These are phyloP conservation scores for Heliconius melpomene DNA, from an alignment of 1,140 invertebrate genomes.

Conservation along the genomic window DNA sequence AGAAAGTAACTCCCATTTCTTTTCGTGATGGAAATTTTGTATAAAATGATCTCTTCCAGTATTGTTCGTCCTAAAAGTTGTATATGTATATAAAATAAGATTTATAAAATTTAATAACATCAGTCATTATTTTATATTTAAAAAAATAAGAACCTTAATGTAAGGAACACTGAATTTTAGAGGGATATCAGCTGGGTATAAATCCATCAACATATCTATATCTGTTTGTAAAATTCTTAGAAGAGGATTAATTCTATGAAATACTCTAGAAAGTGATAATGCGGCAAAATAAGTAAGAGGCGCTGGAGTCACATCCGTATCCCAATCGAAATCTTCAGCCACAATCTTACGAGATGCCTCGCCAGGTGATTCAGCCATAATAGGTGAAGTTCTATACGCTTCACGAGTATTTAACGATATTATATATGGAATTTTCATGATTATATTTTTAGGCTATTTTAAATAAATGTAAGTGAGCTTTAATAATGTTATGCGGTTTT, in stretches of 20 bases:
- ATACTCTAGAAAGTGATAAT: conserved; percentile 58
- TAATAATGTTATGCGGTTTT: too few species aligned
- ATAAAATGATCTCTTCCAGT: conserved; percentile 70
- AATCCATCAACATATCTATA: conserved; percentile 70
- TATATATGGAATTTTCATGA: conserved; percentile 71
- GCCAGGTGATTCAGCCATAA: conserved; percentile 54
- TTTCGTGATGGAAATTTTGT: conserved; percentile 61
- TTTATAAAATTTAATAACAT: not conserved
- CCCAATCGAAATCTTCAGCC: conserved; percentile 76
- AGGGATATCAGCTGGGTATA: conserved; percentile 71
- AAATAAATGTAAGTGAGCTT: too few species aligned
- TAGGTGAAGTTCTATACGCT: conserved; percentile 55
- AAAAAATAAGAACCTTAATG: conserved; percentile 58
- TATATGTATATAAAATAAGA: not conserved
- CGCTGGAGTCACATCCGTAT: conserved; percentile 61
- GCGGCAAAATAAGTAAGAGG: conserved; percentile 66
- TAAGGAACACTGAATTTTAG: conserved; percentile 66
- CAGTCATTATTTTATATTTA: not conserved
- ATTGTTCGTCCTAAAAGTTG: conserved; percentile 66
- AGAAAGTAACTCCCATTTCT: conserved; percentile 61
- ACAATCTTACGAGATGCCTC: conserved; percentile 60
- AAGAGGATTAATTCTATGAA: conserved; percentile 70
- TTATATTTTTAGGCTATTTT: conserved; percentile 22
- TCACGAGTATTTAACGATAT: conserved; percentile 57
- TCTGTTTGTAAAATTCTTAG: conserved; percentile 67